Percentiles rank a stretch among this genome's conserved stretches.
phyloP scores from a whole-genome alignment of 2,797 vertebrate species.

The Enteromius unitaeniatus region DNA sequence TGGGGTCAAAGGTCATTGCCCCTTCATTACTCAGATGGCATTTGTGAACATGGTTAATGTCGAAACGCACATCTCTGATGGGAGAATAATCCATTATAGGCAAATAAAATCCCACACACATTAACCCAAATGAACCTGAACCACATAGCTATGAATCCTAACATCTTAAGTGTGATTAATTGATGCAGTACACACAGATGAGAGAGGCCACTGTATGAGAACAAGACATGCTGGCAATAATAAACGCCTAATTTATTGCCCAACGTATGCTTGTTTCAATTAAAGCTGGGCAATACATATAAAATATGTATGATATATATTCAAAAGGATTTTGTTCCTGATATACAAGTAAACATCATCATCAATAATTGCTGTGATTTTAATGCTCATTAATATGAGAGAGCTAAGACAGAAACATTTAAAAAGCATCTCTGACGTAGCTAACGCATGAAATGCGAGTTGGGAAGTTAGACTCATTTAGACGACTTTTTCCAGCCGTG shows the following conservation, averaged over 20 bases:
- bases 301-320: neutral
- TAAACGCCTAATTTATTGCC: neutral
- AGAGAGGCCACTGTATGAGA: constrained; percentile 7
- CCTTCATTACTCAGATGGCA: constrained; percentile 32
- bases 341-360: neutral
- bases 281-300: neutral
- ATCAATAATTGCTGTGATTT: neutral
- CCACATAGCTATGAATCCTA: constrained; percentile 27
- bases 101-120: constrained; percentile 34
- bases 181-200: constrained; percentile 21
- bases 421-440: neutral
- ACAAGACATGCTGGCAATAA: constrained; percentile 13
- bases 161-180: constrained; percentile 23
- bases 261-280: neutral
- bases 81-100: constrained; percentile 36
- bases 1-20: constrained; percentile 31
- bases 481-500: neutral
- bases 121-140: constrained; percentile 29
- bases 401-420: neutral
- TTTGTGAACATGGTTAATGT: constrained; percentile 17
- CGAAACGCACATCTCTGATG: constrained; percentile 10
- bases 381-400: constrained; percentile 2
- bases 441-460: neutral
- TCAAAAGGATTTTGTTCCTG: neutral
- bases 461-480: neutral